A percentile compares a stretch with the other conserved stretches of the same genome.
phyloP scores from a whole-genome alignment of 2,888 invertebrate genomes.

The Leptura quadrifasciata region DNA sequence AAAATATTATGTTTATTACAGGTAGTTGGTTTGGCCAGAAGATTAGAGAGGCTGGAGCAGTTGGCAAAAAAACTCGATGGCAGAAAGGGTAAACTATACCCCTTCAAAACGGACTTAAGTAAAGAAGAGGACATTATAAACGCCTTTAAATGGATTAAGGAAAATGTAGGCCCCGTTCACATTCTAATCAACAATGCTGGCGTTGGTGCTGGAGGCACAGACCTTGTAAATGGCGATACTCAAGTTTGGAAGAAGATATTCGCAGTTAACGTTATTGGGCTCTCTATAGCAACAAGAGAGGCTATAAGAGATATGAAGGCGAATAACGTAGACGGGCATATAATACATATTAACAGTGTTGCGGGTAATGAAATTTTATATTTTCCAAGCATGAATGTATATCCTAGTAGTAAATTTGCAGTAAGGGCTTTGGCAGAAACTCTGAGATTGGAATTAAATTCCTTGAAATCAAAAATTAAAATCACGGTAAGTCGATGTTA shows the following conservation, averaged over 20 bases:
- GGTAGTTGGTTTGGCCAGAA: background rate
- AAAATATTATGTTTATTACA: too few species aligned
- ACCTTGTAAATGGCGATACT: slow-evolving; percentile 37
- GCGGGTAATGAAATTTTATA: slow-evolving; percentile 55
- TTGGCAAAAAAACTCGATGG: too few species aligned
- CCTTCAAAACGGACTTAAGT: too few species aligned
- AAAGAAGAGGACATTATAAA: too few species aligned
- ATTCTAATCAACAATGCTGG: too few species aligned
- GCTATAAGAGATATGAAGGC: slow-evolving; percentile 59
- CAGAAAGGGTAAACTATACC: too few species aligned
- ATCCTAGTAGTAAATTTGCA: slow-evolving; percentile 58
- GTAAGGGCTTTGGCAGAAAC: slow-evolving; percentile 58
- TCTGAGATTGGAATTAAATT: slow-evolving; percentile 54
- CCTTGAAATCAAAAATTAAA: slow-evolving; percentile 54
- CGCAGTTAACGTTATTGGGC: slow-evolving; percentile 57
- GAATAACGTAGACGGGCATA: slow-evolving; percentile 58
- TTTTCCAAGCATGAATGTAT: slow-evolving; percentile 51
- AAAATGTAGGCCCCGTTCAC: too few species aligned
- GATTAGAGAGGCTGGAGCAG: background rate
- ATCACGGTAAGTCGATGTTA: slow-evolving; percentile 55
- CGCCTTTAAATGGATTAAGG: too few species aligned
- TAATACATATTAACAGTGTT: slow-evolving; percentile 61
- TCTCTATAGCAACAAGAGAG: slow-evolving; percentile 60
- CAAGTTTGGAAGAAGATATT: slow-evolving; percentile 54
- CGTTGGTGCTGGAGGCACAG: background rate